A percentile compares a stretch with the other conserved stretches of the same genome.
Conservation (phyloP, 2,113 vertebrate genomes). For the Rhinopomastus cyanomelas region DNA sequence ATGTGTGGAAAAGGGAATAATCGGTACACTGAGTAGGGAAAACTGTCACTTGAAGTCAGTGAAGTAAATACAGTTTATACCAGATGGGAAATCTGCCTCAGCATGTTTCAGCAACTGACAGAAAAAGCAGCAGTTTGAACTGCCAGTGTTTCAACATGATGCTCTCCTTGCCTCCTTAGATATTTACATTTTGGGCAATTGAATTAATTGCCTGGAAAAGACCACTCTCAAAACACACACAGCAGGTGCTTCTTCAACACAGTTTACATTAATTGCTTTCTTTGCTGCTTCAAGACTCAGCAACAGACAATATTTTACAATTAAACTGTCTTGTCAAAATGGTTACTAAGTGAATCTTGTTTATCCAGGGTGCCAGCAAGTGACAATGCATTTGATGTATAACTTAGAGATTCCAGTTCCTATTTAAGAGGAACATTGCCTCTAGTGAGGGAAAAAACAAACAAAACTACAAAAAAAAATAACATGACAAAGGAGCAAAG, state of each 20-base stretch:
- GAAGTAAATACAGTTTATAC: not conserved
- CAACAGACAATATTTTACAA: slow-evolving; percentile 7
- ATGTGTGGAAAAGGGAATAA: not conserved
- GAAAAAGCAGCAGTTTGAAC: not conserved
- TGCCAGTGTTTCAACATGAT: not conserved
- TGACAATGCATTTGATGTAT: not conserved
- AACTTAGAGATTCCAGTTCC: not conserved
- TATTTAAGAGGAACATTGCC: too few species aligned
- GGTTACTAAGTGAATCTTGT: not conserved
- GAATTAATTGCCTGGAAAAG: slow-evolving; percentile 54
- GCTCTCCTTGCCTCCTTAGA: not conserved
- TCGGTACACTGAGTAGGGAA: rapidly evolving
- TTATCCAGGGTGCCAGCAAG: not conserved
- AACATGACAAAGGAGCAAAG: not conserved
- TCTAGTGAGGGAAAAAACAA: not conserved
- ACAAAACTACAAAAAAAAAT: not conserved
- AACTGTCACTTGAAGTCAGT: not conserved
- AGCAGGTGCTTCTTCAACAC: slow-evolving; percentile 41
- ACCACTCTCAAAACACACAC: slow-evolving; percentile 24
- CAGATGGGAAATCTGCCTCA: not conserved
- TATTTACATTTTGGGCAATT: slow-evolving; percentile 37
- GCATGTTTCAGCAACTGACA: not conserved
- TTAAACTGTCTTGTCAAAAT: slow-evolving; percentile 1
- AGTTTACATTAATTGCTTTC: slow-evolving; percentile 43
- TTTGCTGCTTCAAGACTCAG: slow-evolving; percentile 21